These are phyloP conservation scores for Maniola jurtina DNA, from an alignment of 1,140 invertebrate species.

Conservation along the genomic window DNA sequence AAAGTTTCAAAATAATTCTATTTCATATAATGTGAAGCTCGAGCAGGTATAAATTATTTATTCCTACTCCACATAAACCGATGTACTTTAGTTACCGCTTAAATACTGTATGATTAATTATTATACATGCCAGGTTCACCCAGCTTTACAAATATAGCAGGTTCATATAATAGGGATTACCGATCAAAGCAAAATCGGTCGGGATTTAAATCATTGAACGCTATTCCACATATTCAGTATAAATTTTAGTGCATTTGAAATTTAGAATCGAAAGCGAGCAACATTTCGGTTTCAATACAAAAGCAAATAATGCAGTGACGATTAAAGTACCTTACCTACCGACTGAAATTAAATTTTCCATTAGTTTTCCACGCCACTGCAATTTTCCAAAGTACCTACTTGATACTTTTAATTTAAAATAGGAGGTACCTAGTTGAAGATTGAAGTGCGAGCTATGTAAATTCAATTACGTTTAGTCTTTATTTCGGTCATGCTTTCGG, in stretches of 20 bases:
- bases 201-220: conserved; percentile 1
- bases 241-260: not conserved
- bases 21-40: no score
- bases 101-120: not conserved
- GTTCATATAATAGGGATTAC: not conserved
- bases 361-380: conserved; percentile 4
- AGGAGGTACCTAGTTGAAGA: no score
- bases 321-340: not conserved
- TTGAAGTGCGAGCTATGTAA: not conserved
- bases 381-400: not conserved
- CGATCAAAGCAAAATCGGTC: not conserved
- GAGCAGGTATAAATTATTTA: no score
- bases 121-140: not conserved
- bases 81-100: no score
- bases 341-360: not conserved
- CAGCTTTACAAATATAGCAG: not conserved
- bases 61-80: no score
- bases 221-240: not conserved
- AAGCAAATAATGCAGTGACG: conserved; percentile 1
- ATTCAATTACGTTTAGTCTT: not conserved
- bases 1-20: no score
- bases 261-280: not conserved
- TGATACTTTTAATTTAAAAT: conserved; percentile 4
- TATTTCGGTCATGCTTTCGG: not conserved
- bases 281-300: not conserved